Percentiles rank a stretch among this genome's conserved stretches.
phyloP scores from a whole-genome alignment of 35 echinoderm and acorn worm species.

The Patiria miniata region DNA sequence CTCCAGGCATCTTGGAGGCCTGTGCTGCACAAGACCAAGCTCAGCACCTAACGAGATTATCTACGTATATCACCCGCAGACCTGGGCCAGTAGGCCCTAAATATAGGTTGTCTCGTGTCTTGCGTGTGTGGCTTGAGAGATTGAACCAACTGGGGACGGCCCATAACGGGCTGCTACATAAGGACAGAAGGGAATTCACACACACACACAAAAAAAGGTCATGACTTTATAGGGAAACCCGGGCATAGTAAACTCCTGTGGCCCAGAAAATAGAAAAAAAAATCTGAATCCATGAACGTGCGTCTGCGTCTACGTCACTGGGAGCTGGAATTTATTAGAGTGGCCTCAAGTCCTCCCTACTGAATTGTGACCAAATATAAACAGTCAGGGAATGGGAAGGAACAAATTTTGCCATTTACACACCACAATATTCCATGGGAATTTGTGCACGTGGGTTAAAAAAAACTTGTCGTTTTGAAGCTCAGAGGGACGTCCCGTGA shows the following conservation, averaged over 20 bases:
- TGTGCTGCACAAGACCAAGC: not conserved
- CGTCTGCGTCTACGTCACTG: slow-evolving; percentile 1
- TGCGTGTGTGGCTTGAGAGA: too few relatives aligned
- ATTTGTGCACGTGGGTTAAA: too few relatives aligned
- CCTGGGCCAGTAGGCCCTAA: not conserved
- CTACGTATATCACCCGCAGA: not conserved
- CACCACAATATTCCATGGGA: too few relatives aligned
- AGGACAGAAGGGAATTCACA: not conserved
- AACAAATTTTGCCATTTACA: too few relatives aligned
- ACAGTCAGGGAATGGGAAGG: too few relatives aligned
- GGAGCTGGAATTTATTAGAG: not conserved
- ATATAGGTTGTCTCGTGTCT: not conserved
- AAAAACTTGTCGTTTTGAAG: too few relatives aligned
- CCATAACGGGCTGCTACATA: not conserved
- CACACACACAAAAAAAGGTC: too few relatives aligned
- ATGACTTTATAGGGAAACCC: not conserved
- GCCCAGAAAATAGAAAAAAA: not conserved
- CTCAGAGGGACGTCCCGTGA: too few relatives aligned
- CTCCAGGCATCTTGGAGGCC: too few relatives aligned
- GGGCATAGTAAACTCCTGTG: not conserved
- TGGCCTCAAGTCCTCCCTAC: not conserved
- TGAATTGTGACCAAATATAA: too few relatives aligned
- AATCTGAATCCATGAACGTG: not conserved
- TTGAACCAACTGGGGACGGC: too few relatives aligned
- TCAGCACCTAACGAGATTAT: not conserved